phyloP scores from a whole-genome alignment of 2,797 vertebrate genomes.

The Mionectes olivaceus region DNA sequence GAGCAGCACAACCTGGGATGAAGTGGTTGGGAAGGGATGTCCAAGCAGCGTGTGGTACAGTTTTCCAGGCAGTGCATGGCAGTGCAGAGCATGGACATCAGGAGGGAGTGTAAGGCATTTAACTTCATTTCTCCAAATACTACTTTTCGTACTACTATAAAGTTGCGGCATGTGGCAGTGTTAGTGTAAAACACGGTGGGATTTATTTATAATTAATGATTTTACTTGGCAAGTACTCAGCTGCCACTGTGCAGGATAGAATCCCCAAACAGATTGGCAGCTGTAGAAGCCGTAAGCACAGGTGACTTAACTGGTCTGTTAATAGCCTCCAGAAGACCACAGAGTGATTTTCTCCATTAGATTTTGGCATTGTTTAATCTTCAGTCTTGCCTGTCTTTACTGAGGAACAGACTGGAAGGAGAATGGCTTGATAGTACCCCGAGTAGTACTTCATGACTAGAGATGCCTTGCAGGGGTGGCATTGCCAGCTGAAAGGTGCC shows the following conservation, averaged over 20 bases:
- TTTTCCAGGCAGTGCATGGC: accelerated
- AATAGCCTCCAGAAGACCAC: neutral
- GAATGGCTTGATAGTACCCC: neutral
- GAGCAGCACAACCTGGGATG: neutral
- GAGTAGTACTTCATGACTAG: neutral
- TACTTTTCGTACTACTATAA: neutral
- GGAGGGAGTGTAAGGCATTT: neutral
- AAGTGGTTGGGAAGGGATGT: neutral
- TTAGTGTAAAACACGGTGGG: neutral
- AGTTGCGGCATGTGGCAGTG: accelerated
- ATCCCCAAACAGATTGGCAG: neutral
- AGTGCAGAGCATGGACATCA: neutral
- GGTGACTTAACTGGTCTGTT: neutral
- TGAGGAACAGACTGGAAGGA: neutral
- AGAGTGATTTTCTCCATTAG: neutral
- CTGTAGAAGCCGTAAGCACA: neutral
- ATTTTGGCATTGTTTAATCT: neutral
- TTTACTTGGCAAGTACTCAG: neutral
- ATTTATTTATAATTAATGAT: neutral
- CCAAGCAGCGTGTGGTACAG: accelerated
- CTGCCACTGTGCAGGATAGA: accelerated
- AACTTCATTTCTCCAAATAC: neutral
- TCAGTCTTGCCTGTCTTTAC: neutral
- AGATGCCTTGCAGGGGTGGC: neutral
- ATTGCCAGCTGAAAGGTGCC: neutral